Conservation (phyloP, 2,113 vertebrate species). For the Nothocercus julius region DNA sequence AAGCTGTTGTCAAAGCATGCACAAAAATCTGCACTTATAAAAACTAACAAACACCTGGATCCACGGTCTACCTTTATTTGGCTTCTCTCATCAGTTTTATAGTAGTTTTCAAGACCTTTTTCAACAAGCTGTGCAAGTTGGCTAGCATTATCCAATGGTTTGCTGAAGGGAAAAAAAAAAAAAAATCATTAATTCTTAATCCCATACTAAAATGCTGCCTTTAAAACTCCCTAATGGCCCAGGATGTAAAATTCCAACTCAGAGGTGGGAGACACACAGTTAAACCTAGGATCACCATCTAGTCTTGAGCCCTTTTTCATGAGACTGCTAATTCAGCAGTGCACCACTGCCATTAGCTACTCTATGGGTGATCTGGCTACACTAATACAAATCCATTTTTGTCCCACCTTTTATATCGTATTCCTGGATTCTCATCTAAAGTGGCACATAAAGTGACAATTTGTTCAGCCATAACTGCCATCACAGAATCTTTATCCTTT, state of each 20-base stretch:
- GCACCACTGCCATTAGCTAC: neutral
- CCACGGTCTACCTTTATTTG: slow-evolving; percentile 87
- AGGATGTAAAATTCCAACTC: neutral
- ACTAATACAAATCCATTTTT: neutral
- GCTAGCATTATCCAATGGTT: slow-evolving; percentile 84
- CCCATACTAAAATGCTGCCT: neutral
- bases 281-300: neutral
- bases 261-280: neutral
- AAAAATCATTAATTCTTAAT: neutral
- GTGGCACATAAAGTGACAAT: slow-evolving; percentile 94
- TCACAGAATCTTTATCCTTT: slow-evolving; percentile 79
- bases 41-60: neutral
- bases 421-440: slow-evolving; percentile 92
- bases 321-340: neutral
- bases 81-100: slow-evolving; percentile 85
- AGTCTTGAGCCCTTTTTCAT: neutral
- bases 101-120: slow-evolving; percentile 86
- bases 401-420: slow-evolving; percentile 89
- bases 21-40: neutral
- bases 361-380: neutral
- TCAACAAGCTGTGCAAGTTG: slow-evolving; percentile 91
- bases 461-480: slow-evolving; percentile 89
- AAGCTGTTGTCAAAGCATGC: neutral
- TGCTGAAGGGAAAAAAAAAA: slow-evolving; percentile 74
- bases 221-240: neutral